phyloP scores from a whole-genome alignment of 2,888 invertebrate species.

The Stictocephala bisonia region DNA sequence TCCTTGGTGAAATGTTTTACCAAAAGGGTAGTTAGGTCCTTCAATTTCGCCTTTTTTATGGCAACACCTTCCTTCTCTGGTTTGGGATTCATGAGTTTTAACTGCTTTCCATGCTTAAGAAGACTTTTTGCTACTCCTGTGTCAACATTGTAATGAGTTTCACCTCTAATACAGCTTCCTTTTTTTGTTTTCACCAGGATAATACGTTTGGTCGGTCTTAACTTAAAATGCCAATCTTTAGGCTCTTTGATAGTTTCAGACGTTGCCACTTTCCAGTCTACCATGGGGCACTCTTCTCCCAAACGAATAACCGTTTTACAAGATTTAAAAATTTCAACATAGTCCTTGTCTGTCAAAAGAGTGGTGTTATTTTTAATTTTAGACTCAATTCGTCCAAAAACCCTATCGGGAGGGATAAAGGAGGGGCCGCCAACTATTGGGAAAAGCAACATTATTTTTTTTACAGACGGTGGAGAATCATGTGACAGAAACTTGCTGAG shows the following conservation, averaged over 20 bases:
- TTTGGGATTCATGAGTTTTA: conserved; percentile 38
- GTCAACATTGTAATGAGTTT: conserved; percentile 42
- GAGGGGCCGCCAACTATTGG: conserved; percentile 60
- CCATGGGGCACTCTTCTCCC: conserved; percentile 47
- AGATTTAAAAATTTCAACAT: too few species aligned
- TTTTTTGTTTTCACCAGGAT: too few species aligned
- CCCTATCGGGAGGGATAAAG: conserved; percentile 59
- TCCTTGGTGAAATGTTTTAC: conserved; percentile 34
- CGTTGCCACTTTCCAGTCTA: conserved; percentile 51
- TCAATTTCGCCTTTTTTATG: conserved; percentile 43
- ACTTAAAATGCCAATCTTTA: conserved; percentile 43
- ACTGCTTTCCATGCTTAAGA: conserved; percentile 36
- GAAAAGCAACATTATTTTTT: conserved; percentile 55
- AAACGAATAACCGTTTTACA: too few species aligned
- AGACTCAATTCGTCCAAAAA: conserved; percentile 59
- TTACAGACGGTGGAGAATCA: conserved; percentile 45
- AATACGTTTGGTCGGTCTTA: conserved; percentile 42
- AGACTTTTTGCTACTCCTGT: conserved; percentile 37
- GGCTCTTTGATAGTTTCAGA: neutral
- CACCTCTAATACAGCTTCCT: conserved; percentile 25
- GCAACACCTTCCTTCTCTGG: conserved; percentile 32
- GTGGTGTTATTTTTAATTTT: conserved; percentile 52
- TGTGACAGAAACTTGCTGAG: conserved; percentile 56
- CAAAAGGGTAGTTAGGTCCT: conserved; percentile 40
- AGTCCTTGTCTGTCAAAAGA: too few species aligned